phyloP scores from a whole-genome alignment of 2,113 vertebrate species.

The Gavia stellata region DNA sequence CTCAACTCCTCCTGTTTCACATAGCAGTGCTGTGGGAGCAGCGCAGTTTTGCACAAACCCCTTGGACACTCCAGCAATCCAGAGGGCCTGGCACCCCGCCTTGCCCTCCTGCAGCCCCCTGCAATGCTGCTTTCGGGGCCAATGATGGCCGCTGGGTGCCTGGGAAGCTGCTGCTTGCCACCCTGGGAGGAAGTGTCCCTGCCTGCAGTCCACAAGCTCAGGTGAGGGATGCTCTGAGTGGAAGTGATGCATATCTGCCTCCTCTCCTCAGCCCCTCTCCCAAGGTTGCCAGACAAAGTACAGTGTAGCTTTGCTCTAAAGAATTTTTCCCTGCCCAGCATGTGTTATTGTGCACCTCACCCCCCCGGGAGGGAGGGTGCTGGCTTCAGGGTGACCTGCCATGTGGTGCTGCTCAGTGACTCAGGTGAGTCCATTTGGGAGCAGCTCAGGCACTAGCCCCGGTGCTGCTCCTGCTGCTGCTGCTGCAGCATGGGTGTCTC shows the following conservation, averaged over 20 bases:
- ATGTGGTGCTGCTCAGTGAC: not conserved
- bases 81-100: not conserved
- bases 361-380: not conserved
- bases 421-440: accelerated
- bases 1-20: not conserved
- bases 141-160: not conserved
- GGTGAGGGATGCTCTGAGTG: not conserved
- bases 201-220: not conserved
- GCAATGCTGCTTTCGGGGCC: not conserved
- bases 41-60: not conserved
- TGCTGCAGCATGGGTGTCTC: not conserved
- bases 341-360: not conserved
- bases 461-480: not conserved
- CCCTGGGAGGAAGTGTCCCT: not conserved
- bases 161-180: not conserved
- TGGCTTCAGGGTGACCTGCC: not conserved
- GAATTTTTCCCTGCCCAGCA: not conserved
- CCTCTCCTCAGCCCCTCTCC: not conserved
- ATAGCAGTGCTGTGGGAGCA: not conserved
- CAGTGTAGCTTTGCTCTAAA: not conserved
- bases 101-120: not conserved
- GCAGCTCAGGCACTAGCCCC: not conserved
- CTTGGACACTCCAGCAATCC: not conserved
- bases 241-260: not conserved
- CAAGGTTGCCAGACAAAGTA: accelerated